phyloP scores from a whole-genome alignment of 2,797 vertebrate species.

The Megalops cyprinoides region DNA sequence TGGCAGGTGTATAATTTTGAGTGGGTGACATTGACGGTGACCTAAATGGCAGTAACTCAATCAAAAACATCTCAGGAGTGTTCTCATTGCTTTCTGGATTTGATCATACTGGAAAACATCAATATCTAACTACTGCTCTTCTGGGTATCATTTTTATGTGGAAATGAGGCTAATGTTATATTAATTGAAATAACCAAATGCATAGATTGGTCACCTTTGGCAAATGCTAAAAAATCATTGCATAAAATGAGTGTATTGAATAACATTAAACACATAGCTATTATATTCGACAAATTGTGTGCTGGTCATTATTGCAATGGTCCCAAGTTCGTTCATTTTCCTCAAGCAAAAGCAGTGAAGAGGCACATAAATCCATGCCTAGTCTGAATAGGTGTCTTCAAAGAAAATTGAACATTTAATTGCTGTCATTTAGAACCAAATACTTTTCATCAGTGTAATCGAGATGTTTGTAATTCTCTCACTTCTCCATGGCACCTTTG shows the following conservation, averaged over 20 bases:
- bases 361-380: not conserved
- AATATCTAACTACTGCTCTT: not conserved
- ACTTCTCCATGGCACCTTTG: not conserved
- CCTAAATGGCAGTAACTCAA: not conserved
- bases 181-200: too few species aligned
- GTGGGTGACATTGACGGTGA: not conserved
- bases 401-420: not conserved
- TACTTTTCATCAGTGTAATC: not conserved
- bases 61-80: too few species aligned
- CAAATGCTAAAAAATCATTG: not conserved
- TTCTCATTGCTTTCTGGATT: not conserved
- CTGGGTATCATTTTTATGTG: not conserved
- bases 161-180: not conserved
- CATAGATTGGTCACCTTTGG: not conserved
- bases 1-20: not conserved
- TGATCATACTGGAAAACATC: not conserved
- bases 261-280: not conserved
- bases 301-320: not conserved
- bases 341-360: not conserved
- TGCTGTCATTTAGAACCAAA: not conserved
- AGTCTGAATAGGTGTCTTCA: too few species aligned
- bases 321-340: not conserved
- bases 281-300: not conserved
- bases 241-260: not conserved
- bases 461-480: too few species aligned